Base-by-base conservation (phyloP, 2,888 invertebrate genomes). In the Agonopterix heracliana region DNA sequence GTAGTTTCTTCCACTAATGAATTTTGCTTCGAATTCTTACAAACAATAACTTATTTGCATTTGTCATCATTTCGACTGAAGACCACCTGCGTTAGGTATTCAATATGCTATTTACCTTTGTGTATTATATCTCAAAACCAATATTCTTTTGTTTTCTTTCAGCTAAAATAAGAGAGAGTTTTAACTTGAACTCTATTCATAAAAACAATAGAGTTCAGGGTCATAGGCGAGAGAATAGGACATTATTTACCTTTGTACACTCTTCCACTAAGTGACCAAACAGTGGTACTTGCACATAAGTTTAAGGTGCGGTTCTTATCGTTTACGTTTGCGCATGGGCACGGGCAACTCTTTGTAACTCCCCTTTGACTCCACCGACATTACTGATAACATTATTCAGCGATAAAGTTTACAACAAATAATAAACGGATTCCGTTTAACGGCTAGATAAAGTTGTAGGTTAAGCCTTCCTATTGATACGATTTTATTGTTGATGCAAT, bases 311-410 rank as follows among this genome's bases (percentile, higher is more conserved):
- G 45, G 45, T 26, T 11, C 17, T 59, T 69, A 70, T 73, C 68
- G 57, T 43, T 42, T 9, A 45, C 50, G 49, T 63, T 54, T 66
- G 67, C 69, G 64, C 26, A 26, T 70, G 61, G 57, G 49, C 52
- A 59, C 54, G 55, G 49, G 53, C 55, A 52, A 46, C 50, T 54
- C 57, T 51, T 61, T 59, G 62, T 59, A 59, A 52, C 54, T 59
- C 61, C 58, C 41, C 51, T 48, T 51, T 48, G 46, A 34, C 48
- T 40, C 35, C 34, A 9, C 17, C 48, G 45, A 45, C 51, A 38
- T 14, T 12, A 13, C 52, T 54, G 67, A 66, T 68, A 66, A 59
- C 59, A 62, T 68, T 66, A 59, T 63, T 56, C 49, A 42, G 41
- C 51, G 58, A 61, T 62, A 62, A 60, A 54, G 45, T 61, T 58